Evolutionary conservation across 2,113 vertebrate species (phyloP).

Genomic region (Lycaon pictus): DNA sequence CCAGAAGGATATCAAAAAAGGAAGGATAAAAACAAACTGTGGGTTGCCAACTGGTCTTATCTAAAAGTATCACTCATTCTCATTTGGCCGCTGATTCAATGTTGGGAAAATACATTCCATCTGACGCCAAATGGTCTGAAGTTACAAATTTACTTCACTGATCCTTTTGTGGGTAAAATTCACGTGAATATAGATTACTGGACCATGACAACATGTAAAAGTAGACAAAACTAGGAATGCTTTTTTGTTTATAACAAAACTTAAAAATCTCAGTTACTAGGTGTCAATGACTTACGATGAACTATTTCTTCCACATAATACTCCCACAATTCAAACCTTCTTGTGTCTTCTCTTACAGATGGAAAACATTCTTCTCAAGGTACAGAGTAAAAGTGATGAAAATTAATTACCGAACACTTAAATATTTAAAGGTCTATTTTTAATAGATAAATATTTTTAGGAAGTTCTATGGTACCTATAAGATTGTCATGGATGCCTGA

Average conservation of each 20-base stretch:
- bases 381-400: not conserved
- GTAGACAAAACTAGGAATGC: not conserved
- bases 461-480: not conserved
- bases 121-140: not conserved
- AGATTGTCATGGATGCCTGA: not conserved
- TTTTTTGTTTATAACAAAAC: not conserved
- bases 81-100: not conserved
- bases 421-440: not conserved
- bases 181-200: not conserved
- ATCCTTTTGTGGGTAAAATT: not conserved
- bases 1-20: not conserved
- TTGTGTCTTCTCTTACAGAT: not conserved
- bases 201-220: not conserved
- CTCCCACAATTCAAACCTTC: not conserved
- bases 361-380: not conserved
- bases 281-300: not conserved
- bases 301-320: not conserved
- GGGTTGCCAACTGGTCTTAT: constrained; percentile 9
- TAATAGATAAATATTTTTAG: not conserved
- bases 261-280: not conserved
- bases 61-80: not conserved
- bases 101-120: constrained; percentile 11
- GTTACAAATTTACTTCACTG: not conserved
- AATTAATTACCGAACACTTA: not conserved
- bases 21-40: not conserved